Conservation (phyloP, 1,140 invertebrate genomes). For the Argopecten irradians region DNA sequence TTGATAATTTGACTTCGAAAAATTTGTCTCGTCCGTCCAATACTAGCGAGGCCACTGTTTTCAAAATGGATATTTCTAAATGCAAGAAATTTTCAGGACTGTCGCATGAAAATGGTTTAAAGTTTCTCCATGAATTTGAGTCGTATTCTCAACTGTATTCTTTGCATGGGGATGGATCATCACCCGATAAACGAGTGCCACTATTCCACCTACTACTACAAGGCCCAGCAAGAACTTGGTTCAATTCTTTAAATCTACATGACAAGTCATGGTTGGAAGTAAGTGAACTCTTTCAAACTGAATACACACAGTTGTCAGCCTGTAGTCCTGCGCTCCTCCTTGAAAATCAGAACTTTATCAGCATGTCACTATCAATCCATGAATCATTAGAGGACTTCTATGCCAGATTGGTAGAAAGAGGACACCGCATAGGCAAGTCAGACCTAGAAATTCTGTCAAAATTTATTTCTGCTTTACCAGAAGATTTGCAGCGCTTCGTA, state of each 20-base stretch:
- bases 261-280: not conserved
- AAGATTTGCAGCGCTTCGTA: not conserved
- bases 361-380: not conserved
- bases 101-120: not conserved
- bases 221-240: not conserved
- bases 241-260: not conserved
- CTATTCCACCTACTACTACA: not conserved
- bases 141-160: not conserved
- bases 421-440: not conserved
- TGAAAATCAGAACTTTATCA: not conserved
- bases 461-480: not conserved
- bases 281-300: not conserved
- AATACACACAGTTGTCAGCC: not conserved
- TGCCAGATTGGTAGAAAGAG: not conserved
- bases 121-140: not conserved
- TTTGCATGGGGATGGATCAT: too few species aligned
- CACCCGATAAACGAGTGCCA: not conserved
- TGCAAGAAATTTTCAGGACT: not conserved
- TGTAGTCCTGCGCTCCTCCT: too few species aligned
- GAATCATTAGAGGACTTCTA: not conserved
- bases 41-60: too few species aligned
- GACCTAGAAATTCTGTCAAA: not conserved
- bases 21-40: too few species aligned
- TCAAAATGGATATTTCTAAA: not conserved
- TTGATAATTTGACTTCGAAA: too few species aligned